Evolutionary conservation across 1,140 invertebrate genomes (phyloP).

Genomic region (Ooceraea biroi): DNA sequence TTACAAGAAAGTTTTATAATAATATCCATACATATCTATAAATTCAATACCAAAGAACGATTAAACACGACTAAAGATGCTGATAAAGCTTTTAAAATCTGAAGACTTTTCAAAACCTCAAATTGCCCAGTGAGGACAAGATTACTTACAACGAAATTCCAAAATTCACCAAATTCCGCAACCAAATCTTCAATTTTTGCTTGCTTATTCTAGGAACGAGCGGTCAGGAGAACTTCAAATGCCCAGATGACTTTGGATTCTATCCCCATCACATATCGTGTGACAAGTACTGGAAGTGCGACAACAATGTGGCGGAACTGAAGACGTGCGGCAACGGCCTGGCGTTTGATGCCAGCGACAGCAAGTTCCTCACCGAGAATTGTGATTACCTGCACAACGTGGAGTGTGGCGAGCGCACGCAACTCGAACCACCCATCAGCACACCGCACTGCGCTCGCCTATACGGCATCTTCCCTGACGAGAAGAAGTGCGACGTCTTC

Average conservation of each 20-base stretch:
- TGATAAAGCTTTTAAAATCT: not conserved
- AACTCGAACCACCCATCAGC: conserved; percentile 94
- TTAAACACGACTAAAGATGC: too few relatives aligned
- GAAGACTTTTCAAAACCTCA: not conserved
- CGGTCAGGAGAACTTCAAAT: conserved; percentile 94
- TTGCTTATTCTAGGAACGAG: conserved; percentile 86
- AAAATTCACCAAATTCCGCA: not conserved
- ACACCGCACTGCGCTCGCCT: conserved; percentile 94
- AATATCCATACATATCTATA: not conserved
- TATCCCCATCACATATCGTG: conserved; percentile 95
- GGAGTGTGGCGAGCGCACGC: conserved; percentile 95
- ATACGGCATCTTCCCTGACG: conserved; percentile 97
- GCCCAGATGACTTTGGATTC: conserved; percentile 97
- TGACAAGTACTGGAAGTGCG: conserved; percentile 98
- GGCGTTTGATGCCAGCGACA: conserved; percentile 95
- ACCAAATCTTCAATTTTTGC: not conserved
- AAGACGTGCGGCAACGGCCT: conserved; percentile 98
- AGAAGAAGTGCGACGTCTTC: conserved; percentile 96
- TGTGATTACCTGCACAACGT: conserved; percentile 98
- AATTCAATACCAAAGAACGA: not conserved
- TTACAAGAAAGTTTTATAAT: not conserved
- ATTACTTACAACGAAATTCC: conserved; percentile 2
- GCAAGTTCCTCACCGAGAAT: conserved; percentile 96
- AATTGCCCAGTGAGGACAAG: not conserved
- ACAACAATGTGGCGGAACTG: conserved; percentile 94